phyloP scores from a whole-genome alignment of 2,113 vertebrate genomes.

The Fulica atra region DNA sequence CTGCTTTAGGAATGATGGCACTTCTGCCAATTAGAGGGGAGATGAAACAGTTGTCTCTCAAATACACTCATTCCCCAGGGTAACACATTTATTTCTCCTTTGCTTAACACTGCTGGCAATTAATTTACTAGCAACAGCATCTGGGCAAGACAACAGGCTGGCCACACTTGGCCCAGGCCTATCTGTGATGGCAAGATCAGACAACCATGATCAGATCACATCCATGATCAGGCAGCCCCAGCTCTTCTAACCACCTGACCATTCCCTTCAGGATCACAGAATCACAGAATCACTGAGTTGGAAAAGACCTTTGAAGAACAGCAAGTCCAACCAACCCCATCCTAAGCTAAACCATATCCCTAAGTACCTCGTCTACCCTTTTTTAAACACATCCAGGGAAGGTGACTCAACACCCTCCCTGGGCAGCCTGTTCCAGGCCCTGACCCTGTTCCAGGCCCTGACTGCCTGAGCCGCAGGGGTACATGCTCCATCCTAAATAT shows the following conservation, averaged over 20 bases:
- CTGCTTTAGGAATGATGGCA: neutral
- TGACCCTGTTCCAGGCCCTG: too few species aligned
- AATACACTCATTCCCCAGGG: neutral
- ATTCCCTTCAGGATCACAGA: slow-evolving; percentile 2
- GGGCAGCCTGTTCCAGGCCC: too few species aligned
- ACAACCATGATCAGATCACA: neutral
- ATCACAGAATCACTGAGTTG: too few species aligned
- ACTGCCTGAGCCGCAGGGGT: neutral
- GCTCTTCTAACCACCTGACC: neutral
- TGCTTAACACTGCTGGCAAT: neutral
- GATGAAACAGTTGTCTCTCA: neutral
- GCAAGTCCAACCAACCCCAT: too few species aligned
- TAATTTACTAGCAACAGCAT: neutral
- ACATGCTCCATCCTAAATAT: neutral
- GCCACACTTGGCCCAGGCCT: neutral
- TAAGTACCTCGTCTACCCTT: too few species aligned
- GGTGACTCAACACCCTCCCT: too few species aligned
- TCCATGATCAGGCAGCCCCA: neutral
- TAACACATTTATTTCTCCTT: neutral
- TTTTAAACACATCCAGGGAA: too few species aligned
- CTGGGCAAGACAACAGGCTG: neutral
- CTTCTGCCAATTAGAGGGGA: neutral
- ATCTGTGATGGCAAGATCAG: neutral
- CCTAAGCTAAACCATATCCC: too few species aligned
- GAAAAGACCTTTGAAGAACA: too few species aligned